Percentiles rank a stretch among this genome's conserved stretches.
phyloP scores from a whole-genome alignment of 2,888 invertebrate genomes.

The Uropetala carovei region DNA sequence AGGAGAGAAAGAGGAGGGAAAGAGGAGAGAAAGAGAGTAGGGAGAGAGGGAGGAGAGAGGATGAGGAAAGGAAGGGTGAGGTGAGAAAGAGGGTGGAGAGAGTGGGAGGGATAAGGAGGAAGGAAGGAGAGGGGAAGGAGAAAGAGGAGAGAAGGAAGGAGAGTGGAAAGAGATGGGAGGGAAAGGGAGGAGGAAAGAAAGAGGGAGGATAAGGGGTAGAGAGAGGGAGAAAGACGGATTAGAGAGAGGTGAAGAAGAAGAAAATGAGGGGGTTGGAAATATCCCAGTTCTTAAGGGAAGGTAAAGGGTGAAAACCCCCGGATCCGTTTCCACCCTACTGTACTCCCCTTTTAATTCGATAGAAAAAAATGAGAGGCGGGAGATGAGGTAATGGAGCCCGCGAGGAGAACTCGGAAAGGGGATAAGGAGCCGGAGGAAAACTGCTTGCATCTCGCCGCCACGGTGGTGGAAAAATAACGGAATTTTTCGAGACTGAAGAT shows the following conservation, averaged over 20 bases:
- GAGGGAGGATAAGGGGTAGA: not conserved
- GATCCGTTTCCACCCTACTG: slow-evolving; percentile 9
- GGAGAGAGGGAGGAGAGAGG: not conserved
- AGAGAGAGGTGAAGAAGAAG: no score
- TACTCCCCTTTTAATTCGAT: slow-evolving; percentile 11
- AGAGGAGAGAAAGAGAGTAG: not conserved
- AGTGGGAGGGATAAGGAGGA: not conserved
- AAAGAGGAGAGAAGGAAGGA: not conserved
- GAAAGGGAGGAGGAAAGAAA: not conserved
- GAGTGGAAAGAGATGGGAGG: not conserved
- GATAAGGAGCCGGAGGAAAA: not conserved
- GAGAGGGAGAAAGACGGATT: no score
- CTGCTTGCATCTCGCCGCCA: not conserved
- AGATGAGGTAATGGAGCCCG: not conserved
- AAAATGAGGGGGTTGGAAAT: not conserved
- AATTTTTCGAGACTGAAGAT: not conserved
- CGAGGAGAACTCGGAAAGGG: not conserved
- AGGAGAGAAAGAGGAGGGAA: not conserved
- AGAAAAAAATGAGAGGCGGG: not conserved
- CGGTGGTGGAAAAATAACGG: not conserved
- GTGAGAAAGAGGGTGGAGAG: not conserved
- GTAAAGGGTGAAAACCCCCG: not conserved
- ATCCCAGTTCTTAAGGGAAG: not conserved
- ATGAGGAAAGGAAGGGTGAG: not conserved
- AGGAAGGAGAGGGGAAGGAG: not conserved